Conservation (phyloP, 2,888 invertebrate genomes). For the Physocephala rufipes region DNA sequence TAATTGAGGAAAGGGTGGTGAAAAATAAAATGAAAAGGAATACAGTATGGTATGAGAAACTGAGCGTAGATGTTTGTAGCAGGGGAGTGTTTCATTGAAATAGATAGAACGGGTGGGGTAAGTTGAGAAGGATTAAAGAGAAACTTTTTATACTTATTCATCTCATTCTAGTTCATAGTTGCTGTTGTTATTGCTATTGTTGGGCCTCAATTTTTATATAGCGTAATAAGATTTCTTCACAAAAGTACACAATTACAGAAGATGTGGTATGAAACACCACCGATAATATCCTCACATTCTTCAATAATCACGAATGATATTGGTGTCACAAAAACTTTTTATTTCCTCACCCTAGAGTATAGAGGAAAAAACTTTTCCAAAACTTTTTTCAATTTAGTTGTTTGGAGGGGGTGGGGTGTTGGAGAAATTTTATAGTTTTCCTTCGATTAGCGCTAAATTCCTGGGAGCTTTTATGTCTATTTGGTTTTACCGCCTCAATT, state of each 20-base stretch:
- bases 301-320: too few relatives aligned
- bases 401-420: too few relatives aligned
- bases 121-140: conserved; percentile 24
- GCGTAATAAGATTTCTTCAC: conserved; percentile 35
- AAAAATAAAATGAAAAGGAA: neutral
- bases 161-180: conserved; percentile 7
- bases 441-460: too few relatives aligned
- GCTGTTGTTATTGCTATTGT: conserved; percentile 17
- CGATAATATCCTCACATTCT: too few relatives aligned
- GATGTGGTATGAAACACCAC: neutral
- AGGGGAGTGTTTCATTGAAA: neutral
- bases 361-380: too few relatives aligned
- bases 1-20: neutral
- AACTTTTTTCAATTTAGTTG: too few relatives aligned
- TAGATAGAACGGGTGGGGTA: neutral
- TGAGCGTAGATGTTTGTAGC: neutral
- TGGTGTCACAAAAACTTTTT: neutral
- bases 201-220: conserved; percentile 26
- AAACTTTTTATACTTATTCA: conserved; percentile 30
- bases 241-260: conserved; percentile 30
- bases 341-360: too few relatives aligned
- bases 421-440: too few relatives aligned
- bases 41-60: neutral
- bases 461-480: too few relatives aligned
- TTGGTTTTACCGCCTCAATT: too few relatives aligned